These are phyloP conservation scores for Hypsopygia costalis DNA, from an alignment of 2,888 invertebrate species.

Conservation along the genomic window DNA sequence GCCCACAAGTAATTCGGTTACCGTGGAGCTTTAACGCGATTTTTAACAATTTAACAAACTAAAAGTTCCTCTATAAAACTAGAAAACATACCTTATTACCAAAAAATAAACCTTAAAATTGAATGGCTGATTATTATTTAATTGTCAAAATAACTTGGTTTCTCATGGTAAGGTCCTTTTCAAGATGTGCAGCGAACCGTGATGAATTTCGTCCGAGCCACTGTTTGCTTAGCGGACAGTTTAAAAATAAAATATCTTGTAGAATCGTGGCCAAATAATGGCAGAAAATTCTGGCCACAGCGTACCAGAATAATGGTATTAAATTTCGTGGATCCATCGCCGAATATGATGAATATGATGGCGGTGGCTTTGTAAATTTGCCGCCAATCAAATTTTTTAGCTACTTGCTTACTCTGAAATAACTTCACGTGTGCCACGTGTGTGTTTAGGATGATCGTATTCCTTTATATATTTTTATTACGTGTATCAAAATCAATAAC, in stretches of 20 bases:
- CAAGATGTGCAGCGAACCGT: conserved; percentile 63
- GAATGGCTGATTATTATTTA: conserved; percentile 4
- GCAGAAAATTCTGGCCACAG: conserved; percentile 58
- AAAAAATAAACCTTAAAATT: conserved; percentile 23
- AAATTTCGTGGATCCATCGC: conserved; percentile 66
- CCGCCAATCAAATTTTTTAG: conserved; percentile 2
- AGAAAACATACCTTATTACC: conserved; percentile 15
- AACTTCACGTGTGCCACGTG: conserved; percentile 7
- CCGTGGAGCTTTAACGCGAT: conserved; percentile 65
- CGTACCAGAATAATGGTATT: conserved; percentile 65
- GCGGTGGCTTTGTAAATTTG: conserved; percentile 43
- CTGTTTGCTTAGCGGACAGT: conserved; percentile 71
- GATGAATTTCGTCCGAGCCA: conserved; percentile 58
- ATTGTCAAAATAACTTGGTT: conserved; percentile 21
- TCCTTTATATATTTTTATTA: conserved; percentile 1
- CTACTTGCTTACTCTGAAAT: conserved; percentile 6
- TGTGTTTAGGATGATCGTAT: conserved; percentile 8
- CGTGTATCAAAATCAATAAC: too few relatives aligned
- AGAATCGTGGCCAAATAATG: conserved; percentile 55
- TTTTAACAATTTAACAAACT: conserved; percentile 45
- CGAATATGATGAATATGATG: conserved; percentile 67
- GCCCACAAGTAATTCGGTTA: conserved; percentile 61
- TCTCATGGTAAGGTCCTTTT: conserved; percentile 50
- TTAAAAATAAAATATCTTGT: conserved; percentile 43
- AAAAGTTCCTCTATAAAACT: conserved; percentile 6